Conservation (phyloP, 2,888 invertebrate species). For the Drosophila niveifrons region DNA sequence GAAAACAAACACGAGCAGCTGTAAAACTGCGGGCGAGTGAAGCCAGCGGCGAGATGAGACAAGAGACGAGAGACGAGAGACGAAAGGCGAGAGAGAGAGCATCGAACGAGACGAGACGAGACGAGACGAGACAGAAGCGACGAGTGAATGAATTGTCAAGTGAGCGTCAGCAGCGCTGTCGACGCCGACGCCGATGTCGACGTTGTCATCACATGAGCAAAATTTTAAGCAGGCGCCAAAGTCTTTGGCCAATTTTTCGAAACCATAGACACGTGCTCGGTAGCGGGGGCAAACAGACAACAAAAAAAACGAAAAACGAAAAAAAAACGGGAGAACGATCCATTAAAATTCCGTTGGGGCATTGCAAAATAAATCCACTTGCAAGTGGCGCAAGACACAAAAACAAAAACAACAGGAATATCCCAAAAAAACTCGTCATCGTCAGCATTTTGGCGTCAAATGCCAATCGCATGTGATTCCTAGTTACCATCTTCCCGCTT, state of each 20-base stretch:
- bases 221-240: slow-evolving; percentile 74
- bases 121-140: slow-evolving; percentile 12
- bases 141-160: slow-evolving; percentile 23
- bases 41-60: neutral
- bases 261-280: slow-evolving; percentile 62
- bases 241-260: slow-evolving; percentile 56
- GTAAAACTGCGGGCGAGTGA: slow-evolving; percentile 44
- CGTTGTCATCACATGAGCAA: slow-evolving; percentile 66
- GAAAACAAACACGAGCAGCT: slow-evolving; percentile 74
- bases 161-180: slow-evolving; percentile 10
- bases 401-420: slow-evolving; percentile 21
- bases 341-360: slow-evolving; percentile 79
- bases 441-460: slow-evolving; percentile 78
- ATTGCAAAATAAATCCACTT: slow-evolving; percentile 82
- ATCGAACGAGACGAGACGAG: slow-evolving; percentile 1
- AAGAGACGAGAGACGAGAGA: neutral
- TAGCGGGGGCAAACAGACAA: neutral
- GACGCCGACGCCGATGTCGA: slow-evolving; percentile 34
- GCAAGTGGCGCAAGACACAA: slow-evolving; percentile 68
- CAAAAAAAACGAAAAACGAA: too few relatives aligned
- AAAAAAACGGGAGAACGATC: slow-evolving; percentile 28
- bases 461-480: slow-evolving; percentile 80
- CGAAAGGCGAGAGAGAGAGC: too few relatives aligned
- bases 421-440: slow-evolving; percentile 66
- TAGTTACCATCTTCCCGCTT: slow-evolving; percentile 33